phyloP scores from a whole-genome alignment of 1,140 invertebrate species.

The Pantala flavescens region DNA sequence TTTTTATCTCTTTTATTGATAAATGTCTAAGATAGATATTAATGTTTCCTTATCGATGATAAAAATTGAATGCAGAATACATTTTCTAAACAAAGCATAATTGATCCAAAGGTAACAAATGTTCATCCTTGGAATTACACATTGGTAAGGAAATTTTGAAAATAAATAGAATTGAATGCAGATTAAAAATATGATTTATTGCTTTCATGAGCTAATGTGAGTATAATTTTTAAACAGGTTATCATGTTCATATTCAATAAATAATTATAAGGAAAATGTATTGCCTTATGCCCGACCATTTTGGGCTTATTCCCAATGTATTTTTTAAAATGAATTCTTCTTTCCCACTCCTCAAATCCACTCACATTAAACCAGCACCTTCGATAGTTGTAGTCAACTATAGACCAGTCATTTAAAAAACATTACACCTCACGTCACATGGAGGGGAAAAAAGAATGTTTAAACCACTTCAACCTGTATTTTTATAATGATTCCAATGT shows the following conservation, averaged over 20 bases:
- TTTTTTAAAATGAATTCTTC: neutral
- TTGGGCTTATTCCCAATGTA: slow-evolving; percentile 5
- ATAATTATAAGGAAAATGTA: slow-evolving; percentile 11
- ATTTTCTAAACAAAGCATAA: too few species aligned
- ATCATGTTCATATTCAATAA: neutral
- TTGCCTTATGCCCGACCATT: slow-evolving; percentile 4
- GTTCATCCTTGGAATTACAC: too few species aligned
- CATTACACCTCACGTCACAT: neutral
- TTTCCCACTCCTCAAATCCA: neutral
- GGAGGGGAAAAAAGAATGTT: slow-evolving; percentile 6
- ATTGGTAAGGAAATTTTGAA: neutral
- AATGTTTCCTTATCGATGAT: too few species aligned
- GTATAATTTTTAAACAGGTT: slow-evolving; percentile 9
- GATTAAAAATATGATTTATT: slow-evolving; percentile 11
- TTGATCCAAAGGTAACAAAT: too few species aligned
- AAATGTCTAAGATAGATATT: too few species aligned
- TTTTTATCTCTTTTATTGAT: too few species aligned
- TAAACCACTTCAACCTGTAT: neutral
- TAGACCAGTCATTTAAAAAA: neutral
- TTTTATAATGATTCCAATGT: slow-evolving; percentile 3
- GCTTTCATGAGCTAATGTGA: slow-evolving; percentile 9
- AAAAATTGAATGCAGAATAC: too few species aligned
- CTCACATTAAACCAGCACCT: neutral
- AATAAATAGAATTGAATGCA: neutral
- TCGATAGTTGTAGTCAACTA: neutral